Evolutionary conservation across 1,140 invertebrate species (phyloP).

Genomic region (Sarcophaga bullata): DNA sequence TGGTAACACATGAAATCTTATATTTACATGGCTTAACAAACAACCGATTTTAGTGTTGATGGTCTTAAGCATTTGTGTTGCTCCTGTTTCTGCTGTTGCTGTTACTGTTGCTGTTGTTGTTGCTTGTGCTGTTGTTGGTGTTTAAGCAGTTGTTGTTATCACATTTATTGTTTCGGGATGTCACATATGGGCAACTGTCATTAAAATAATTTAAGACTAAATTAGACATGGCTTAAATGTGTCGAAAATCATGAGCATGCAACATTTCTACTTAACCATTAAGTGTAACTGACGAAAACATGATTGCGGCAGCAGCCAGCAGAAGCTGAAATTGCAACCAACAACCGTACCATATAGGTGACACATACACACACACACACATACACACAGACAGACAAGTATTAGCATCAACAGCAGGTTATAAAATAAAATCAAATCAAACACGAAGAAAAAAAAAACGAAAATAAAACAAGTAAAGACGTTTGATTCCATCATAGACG

Average conservation of each 20-base stretch:
- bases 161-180: slow-evolving; percentile 17
- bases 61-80: background rate
- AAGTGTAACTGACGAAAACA: slow-evolving; percentile 39
- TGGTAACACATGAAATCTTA: background rate
- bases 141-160: too few relatives aligned
- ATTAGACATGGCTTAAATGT: slow-evolving; percentile 40
- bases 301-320: background rate
- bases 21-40: too few relatives aligned
- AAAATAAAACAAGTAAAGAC: background rate
- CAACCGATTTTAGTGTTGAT: background rate
- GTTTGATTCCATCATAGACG: too few relatives aligned
- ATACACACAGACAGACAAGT: background rate
- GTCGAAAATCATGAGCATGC: slow-evolving; percentile 40
- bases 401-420: slow-evolving; percentile 9
- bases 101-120: background rate
- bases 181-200: slow-evolving; percentile 38
- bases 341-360: background rate
- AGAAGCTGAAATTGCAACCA: slow-evolving; percentile 27
- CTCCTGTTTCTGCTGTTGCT: background rate
- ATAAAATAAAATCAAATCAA: background rate
- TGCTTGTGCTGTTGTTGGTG: too few relatives aligned
- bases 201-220: slow-evolving; percentile 40
- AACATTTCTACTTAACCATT: slow-evolving; percentile 31
- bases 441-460: background rate
- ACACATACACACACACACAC: background rate